phyloP scores from a whole-genome alignment of 2,888 invertebrate genomes.

The Hartigia nigra region DNA sequence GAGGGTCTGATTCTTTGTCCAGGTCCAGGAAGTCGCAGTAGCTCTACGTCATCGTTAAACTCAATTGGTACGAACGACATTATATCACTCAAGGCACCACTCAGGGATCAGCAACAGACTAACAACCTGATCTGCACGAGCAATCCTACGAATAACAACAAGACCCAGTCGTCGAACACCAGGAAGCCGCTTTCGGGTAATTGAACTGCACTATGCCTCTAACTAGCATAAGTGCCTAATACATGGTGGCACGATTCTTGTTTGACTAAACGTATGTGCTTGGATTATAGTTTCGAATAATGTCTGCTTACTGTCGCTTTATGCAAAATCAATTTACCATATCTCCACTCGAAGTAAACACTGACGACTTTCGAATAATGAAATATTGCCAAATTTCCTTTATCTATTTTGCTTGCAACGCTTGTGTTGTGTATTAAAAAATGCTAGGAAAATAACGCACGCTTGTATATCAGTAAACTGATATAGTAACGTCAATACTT shows the following conservation, averaged over 20 bases:
- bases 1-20: constrained; percentile 14
- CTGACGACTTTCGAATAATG: not conserved
- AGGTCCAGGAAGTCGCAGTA: constrained; percentile 72
- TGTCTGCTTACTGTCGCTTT: not conserved
- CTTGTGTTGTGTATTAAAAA: not conserved
- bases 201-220: not conserved
- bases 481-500: constrained; percentile 5
- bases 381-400: not conserved
- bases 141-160: constrained; percentile 57
- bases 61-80: constrained; percentile 61
- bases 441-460: not conserved
- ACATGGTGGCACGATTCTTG: not conserved
- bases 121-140: constrained; percentile 60
- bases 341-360: not conserved
- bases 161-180: constrained; percentile 54
- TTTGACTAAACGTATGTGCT: not conserved
- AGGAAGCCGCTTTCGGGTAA: constrained; percentile 59
- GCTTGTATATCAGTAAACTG: not conserved
- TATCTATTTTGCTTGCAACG: not conserved
- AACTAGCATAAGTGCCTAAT: not conserved
- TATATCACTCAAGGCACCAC: constrained; percentile 57
- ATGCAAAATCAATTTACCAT: not conserved
- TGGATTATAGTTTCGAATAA: not conserved
- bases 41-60: constrained; percentile 70
- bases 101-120: constrained; percentile 62